phyloP scores from a whole-genome alignment of 2,797 vertebrate genomes.

The Gallirallus australis region DNA sequence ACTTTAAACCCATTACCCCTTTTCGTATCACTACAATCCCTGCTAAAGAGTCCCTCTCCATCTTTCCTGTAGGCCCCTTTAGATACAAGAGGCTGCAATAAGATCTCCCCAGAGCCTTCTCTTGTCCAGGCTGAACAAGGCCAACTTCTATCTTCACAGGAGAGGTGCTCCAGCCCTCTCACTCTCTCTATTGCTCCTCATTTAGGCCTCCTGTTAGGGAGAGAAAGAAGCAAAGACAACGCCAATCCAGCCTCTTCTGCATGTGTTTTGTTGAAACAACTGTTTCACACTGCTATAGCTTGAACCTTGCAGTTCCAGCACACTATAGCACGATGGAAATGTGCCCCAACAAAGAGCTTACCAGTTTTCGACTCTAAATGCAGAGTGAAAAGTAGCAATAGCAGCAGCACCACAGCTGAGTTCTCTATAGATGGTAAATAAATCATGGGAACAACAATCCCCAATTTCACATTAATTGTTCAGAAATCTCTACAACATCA shows the following conservation, averaged over 20 bases:
- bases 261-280: not conserved
- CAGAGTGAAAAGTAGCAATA: constrained; percentile 29
- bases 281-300: not conserved
- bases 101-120: too few species aligned
- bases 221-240: not conserved
- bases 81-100: too few species aligned
- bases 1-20: too few species aligned
- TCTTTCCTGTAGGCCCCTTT: too few species aligned
- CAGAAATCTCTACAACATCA: constrained; percentile 79
- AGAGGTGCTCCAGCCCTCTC: too few species aligned
- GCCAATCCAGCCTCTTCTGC: not conserved
- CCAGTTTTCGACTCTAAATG: constrained; percentile 51
- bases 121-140: too few species aligned
- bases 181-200: too few species aligned
- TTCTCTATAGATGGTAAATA: constrained; percentile 76
- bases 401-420: constrained; percentile 76
- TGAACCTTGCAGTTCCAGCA: not conserved
- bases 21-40: too few species aligned
- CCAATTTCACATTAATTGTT: constrained; percentile 82
- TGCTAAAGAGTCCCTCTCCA: too few species aligned
- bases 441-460: constrained; percentile 78
- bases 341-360: constrained; percentile 9
- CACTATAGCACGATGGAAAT: not conserved
- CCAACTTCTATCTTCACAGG: too few species aligned
- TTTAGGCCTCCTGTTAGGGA: not conserved